Base-by-base conservation (phyloP, 92 coral and sea anemone species). In the Zoanthus sansibaricus region DNA sequence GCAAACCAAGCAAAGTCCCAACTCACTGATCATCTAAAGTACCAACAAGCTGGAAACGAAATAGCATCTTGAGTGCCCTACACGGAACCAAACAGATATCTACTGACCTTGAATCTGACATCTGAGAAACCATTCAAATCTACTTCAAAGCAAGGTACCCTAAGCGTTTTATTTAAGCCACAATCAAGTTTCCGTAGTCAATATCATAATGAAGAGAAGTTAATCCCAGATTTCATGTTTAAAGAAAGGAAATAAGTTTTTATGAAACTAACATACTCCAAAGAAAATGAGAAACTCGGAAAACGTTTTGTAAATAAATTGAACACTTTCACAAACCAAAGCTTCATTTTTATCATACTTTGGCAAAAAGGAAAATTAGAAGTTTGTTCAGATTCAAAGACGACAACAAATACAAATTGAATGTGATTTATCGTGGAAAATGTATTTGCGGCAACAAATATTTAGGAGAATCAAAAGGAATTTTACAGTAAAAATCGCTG, bases 41-140 rank as follows among this genome's bases (percentile, higher is more conserved):
- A 56, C 55, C 86, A 33, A 82, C 25, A 25, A 25, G 25, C 18
- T 83, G 87, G 87, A 83, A 83, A 71, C 42, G 79, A 83, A 83
- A 83, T 49, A 20, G 9, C 4, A 83, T 83, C 78, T 42, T 77
- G 32, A 77, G 80, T 21, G 87, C 80, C 32, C 42, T 83, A 44
- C 80, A 71, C 47, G 10, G 87, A 45, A 80, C 87, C 62, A 54
- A 83, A 47, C 78, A 77, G 13, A 83, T 70, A 13, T 83, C 86
- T 31, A 75, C 67, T 51, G 51, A 76, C 20, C 20, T 76, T 76
- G 82, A 76, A 51, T 9, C 62, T 18, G 82, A 76, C 62, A 31
- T 76, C 25, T 9, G 33, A 21, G 55, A 55, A 30, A 77, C 55
- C 55, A 77, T 17, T 25, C 55, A 13, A 31, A 77, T 48, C 55